phyloP scores from a whole-genome alignment of 2,113 vertebrate genomes.

The Sylvietta virens region DNA sequence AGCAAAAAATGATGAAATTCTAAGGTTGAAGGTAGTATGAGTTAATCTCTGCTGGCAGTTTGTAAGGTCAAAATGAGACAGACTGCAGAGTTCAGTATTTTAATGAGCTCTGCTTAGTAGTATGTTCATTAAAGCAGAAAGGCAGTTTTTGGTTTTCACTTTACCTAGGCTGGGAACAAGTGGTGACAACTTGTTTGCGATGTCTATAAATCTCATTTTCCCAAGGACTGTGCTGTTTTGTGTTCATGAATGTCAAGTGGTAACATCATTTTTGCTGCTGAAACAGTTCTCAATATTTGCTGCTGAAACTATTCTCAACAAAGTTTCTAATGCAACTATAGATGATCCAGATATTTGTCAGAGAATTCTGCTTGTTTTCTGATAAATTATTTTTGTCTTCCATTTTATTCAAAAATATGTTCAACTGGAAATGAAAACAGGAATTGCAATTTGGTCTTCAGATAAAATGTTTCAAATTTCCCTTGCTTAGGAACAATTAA shows the following conservation, averaged over 20 bases:
- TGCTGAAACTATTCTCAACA: not conserved
- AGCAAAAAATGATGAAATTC: conserved; percentile 90
- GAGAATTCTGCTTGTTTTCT: not conserved
- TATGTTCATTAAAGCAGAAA: not conserved
- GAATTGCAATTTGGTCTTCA: not conserved
- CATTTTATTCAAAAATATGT: not conserved
- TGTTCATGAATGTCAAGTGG: not conserved
- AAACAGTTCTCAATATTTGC: not conserved
- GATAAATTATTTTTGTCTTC: not conserved
- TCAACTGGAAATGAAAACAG: not conserved
- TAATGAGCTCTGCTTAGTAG: not conserved
- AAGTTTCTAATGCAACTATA: not conserved
- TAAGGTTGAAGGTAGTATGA: conserved; percentile 81
- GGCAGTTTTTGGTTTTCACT: not conserved
- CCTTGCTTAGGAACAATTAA: conserved; percentile 79
- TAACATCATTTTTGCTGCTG: not conserved
- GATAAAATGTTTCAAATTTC: not conserved
- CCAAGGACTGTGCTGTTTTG: not conserved
- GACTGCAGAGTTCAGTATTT: not conserved
- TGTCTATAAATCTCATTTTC: not conserved
- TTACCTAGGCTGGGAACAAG: not conserved
- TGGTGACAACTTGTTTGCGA: not conserved
- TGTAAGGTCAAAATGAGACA: not conserved
- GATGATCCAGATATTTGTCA: not conserved
- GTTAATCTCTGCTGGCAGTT: not conserved